A percentile compares a stretch with the other conserved stretches of the same genome.
Evolutionary conservation across 1,140 invertebrate genomes (phyloP).

Genomic region (Dreissena rostriformis): DNA sequence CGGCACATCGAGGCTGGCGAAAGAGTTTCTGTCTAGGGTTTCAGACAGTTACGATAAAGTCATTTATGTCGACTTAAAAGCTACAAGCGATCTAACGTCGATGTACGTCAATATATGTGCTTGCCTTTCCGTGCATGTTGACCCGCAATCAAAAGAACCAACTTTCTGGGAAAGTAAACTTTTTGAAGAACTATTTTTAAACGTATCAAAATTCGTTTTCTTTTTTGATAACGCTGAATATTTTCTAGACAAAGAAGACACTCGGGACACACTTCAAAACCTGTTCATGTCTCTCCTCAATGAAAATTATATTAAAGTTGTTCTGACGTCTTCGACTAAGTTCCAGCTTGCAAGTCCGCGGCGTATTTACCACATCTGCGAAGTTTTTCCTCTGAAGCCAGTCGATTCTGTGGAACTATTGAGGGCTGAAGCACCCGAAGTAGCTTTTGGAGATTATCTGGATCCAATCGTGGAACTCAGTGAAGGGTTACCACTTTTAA

Average conservation of each 20-base stretch:
- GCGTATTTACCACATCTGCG: neutral
- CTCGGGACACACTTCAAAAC: too few relatives aligned
- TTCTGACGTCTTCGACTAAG: slow-evolving; percentile 9
- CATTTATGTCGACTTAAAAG: too few relatives aligned
- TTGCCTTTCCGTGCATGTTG: too few relatives aligned
- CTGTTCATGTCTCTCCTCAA: too few relatives aligned
- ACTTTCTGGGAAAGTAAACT: too few relatives aligned
- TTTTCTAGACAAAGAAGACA: neutral
- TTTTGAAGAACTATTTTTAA: too few relatives aligned
- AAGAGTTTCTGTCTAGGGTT: slow-evolving; percentile 10
- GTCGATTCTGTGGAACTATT: neutral
- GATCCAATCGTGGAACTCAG: slow-evolving; percentile 5
- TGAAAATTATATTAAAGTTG: neutral
- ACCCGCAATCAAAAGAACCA: too few relatives aligned
- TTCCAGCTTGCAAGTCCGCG: neutral
- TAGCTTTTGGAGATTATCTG: slow-evolving; percentile 10
- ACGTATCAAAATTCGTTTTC: neutral
- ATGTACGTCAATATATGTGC: too few relatives aligned
- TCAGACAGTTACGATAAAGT: too few relatives aligned
- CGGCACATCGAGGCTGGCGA: slow-evolving; percentile 50
- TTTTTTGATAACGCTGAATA: slow-evolving; percentile 25
- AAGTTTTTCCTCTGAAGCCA: neutral
- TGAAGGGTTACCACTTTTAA: slow-evolving; percentile 11
- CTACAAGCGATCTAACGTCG: too few relatives aligned
- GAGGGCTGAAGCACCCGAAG: neutral